phyloP scores from a whole-genome alignment of 1,140 invertebrate species.

The Sitodiplosis mosellana region DNA sequence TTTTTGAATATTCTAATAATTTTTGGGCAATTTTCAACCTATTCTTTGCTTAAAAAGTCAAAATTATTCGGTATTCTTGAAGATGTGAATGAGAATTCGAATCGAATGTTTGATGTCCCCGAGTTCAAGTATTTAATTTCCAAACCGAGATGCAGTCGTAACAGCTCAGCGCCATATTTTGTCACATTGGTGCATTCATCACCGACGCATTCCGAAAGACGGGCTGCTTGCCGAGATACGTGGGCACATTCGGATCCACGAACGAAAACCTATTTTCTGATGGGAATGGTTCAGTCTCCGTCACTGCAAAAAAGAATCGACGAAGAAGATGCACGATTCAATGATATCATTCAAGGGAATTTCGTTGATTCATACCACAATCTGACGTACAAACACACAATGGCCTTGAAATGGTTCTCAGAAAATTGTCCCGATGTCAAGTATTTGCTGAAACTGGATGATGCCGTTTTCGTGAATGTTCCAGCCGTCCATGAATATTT shows the following conservation, averaged over 20 bases:
- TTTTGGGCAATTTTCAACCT: no score
- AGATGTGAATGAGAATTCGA: no score
- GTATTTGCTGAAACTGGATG: slow-evolving; percentile 60
- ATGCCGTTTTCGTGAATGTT: slow-evolving; percentile 61
- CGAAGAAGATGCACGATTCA: slow-evolving; percentile 36
- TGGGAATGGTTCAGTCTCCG: slow-evolving; percentile 33
- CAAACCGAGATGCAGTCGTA: slow-evolving; percentile 29
- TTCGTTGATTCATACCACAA: slow-evolving; percentile 67
- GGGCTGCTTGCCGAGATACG: slow-evolving; percentile 41
- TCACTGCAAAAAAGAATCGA: slow-evolving; percentile 28
- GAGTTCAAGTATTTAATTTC: slow-evolving; percentile 37
- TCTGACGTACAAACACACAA: slow-evolving; percentile 73
- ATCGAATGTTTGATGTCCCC: no score
- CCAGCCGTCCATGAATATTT: slow-evolving; percentile 43
- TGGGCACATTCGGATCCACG: no score
- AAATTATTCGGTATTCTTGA: no score
- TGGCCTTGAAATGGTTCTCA: slow-evolving; percentile 60
- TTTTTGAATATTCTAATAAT: no score
- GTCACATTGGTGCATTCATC: slow-evolving; percentile 49
- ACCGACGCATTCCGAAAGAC: slow-evolving; percentile 37
- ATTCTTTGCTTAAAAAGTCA: no score
- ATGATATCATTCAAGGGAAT: slow-evolving; percentile 60
- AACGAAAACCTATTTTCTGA: slow-evolving; percentile 43
- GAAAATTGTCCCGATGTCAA: slow-evolving; percentile 46
- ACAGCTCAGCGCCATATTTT: slow-evolving; percentile 20